Evolutionary conservation across 2,888 invertebrate genomes (phyloP).

Genomic region (Trachelus stipa): DNA sequence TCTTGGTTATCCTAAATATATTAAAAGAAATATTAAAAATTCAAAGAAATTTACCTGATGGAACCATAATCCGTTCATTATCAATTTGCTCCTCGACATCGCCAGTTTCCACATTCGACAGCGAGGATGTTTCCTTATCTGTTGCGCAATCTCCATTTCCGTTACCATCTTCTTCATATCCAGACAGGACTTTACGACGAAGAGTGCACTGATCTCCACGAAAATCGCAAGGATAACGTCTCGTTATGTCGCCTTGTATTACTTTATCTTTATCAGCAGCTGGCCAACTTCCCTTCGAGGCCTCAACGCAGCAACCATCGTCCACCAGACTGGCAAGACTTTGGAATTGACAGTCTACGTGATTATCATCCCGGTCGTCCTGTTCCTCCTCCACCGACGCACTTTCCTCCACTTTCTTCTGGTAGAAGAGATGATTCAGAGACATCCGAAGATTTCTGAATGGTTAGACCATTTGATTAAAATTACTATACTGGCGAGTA

Average conservation of each 20-base stretch:
- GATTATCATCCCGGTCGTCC: neutral
- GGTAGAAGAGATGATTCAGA: conserved; percentile 24
- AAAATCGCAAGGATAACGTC: too few relatives aligned
- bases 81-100: conserved; percentile 57
- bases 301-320: too few relatives aligned
- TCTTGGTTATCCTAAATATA: neutral
- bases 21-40: neutral
- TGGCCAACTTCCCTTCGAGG: too few relatives aligned
- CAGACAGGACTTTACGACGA: too few relatives aligned
- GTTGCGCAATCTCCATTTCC: conserved; percentile 24
- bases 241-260: too few relatives aligned
- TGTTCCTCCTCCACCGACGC: neutral
- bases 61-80: conserved; percentile 67
- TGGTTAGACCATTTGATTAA: too few relatives aligned
- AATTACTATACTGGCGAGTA: conserved; percentile 1
- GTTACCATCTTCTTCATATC: neutral
- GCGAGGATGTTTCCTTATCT: conserved; percentile 22
- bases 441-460: conserved; percentile 25
- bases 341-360: neutral
- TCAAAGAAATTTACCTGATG: conserved; percentile 66
- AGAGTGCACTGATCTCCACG: too few relatives aligned
- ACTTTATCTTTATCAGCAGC: too few relatives aligned
- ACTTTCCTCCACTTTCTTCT: neutral
- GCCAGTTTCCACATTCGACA: conserved; percentile 32
- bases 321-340: too few relatives aligned